A percentile compares a stretch with the other conserved stretches of the same genome.
Evolutionary conservation across 2,113 vertebrate genomes (phyloP).

Genomic region (Dascyllus trimaculatus): DNA sequence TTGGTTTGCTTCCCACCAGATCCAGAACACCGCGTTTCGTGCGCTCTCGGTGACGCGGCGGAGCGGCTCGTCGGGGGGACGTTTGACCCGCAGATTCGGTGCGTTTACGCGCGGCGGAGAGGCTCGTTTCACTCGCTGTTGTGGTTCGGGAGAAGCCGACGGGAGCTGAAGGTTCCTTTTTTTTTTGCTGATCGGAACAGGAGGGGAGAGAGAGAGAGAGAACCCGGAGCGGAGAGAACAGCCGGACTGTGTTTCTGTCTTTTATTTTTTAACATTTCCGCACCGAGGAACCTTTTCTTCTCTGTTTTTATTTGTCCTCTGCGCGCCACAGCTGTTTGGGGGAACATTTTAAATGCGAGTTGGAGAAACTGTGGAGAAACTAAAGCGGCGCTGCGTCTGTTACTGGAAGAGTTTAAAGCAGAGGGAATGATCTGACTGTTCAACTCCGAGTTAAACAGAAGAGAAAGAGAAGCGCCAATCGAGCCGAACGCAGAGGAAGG

Average conservation of each 20-base stretch:
- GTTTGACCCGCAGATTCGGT: not conserved
- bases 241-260: not conserved
- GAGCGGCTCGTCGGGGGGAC: slow-evolving; percentile 20
- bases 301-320: not conserved
- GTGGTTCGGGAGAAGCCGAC: slow-evolving; percentile 7
- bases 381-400: not conserved
- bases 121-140: slow-evolving; percentile 1
- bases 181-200: slow-evolving; percentile 7
- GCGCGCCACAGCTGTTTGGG: slow-evolving; percentile 16
- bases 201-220: slow-evolving; percentile 33
- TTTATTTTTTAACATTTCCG: not conserved
- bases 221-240: not conserved
- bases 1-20: slow-evolving; percentile 44
- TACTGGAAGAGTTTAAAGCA: not conserved
- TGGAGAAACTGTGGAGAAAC: slow-evolving; percentile 53
- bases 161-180: slow-evolving; percentile 24
- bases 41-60: slow-evolving; percentile 31
- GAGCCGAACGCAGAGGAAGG: not conserved
- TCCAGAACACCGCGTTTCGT: slow-evolving; percentile 29
- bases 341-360: slow-evolving; percentile 28
- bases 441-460: not conserved
- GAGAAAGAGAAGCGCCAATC: not conserved
- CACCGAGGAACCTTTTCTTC: not conserved
- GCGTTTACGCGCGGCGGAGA: slow-evolving; percentile 19
- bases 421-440: slow-evolving; percentile 19